A percentile compares a stretch with the other conserved stretches of the same genome.
Conservation (phyloP, 2,797 vertebrate species). For the Buphagus erythrorhynchus region DNA sequence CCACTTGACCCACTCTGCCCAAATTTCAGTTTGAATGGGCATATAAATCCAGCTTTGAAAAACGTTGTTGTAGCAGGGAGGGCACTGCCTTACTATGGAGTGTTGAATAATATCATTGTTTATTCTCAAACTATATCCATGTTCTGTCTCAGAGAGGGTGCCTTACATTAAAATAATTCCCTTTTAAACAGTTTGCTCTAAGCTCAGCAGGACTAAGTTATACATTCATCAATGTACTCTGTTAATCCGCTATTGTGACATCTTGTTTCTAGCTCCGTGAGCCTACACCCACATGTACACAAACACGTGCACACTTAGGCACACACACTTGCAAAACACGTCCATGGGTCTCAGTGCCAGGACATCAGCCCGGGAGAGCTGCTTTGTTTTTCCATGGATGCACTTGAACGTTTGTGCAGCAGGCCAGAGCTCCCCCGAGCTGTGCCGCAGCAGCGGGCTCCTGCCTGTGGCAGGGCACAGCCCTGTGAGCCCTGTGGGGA, state of each 20-base stretch:
- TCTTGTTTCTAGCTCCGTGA: background rate
- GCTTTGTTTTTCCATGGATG: background rate
- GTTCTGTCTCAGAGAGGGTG: background rate
- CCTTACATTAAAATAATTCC: background rate
- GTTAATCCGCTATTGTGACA: background rate
- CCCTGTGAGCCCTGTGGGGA: rapidly evolving
- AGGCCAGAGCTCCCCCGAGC: background rate
- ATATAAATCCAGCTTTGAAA: background rate
- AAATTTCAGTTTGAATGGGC: background rate
- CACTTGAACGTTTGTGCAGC: background rate
- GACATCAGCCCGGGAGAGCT: background rate
- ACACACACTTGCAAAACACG: background rate
- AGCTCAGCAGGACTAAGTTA: background rate
- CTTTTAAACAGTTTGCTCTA: background rate
- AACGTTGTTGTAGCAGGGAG: background rate
- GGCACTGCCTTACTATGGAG: background rate
- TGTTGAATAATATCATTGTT: background rate
- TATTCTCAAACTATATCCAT: background rate
- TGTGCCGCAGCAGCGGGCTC: background rate
- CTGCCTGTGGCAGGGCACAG: background rate
- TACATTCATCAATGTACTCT: background rate
- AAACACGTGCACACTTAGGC: background rate
- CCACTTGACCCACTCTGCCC: background rate
- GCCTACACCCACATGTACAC: background rate
- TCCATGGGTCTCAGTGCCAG: background rate